These are phyloP conservation scores for Aselliscus stoliczkanus DNA, from an alignment of 2,797 vertebrate species.

Conservation along the genomic window DNA sequence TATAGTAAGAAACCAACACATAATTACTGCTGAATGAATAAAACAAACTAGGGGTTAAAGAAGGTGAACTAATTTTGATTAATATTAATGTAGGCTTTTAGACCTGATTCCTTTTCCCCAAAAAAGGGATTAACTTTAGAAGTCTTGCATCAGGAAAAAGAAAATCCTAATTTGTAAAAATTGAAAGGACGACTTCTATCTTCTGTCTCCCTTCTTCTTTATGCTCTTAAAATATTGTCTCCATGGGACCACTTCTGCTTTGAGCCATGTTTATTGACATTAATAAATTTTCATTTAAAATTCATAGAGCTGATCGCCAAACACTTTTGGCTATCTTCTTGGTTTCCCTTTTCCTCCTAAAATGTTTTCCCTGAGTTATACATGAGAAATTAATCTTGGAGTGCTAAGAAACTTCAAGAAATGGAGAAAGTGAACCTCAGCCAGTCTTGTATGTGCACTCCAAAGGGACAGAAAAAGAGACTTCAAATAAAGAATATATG, in stretches of 20 bases:
- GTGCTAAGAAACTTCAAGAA: not conserved
- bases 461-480: not conserved
- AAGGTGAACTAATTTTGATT: not conserved
- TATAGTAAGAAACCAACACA: not conserved
- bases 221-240: not conserved
- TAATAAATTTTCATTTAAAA: not conserved
- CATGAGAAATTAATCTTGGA: not conserved
- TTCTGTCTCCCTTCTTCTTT: not conserved
- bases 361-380: not conserved
- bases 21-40: not conserved
- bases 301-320: not conserved
- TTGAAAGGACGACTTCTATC: not conserved
- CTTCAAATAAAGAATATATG: not conserved
- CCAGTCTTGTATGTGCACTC: not conserved
- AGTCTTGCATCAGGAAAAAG: not conserved
- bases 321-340: not conserved
- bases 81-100: not conserved
- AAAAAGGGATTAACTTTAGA: not conserved
- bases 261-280: not conserved
- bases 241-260: not conserved
- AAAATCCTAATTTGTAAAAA: not conserved
- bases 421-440: not conserved
- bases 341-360: not conserved
- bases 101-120: not conserved
- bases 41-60: not conserved